phyloP scores from a whole-genome alignment of 2,797 vertebrate genomes.

The Typhlichthys subterraneus region DNA sequence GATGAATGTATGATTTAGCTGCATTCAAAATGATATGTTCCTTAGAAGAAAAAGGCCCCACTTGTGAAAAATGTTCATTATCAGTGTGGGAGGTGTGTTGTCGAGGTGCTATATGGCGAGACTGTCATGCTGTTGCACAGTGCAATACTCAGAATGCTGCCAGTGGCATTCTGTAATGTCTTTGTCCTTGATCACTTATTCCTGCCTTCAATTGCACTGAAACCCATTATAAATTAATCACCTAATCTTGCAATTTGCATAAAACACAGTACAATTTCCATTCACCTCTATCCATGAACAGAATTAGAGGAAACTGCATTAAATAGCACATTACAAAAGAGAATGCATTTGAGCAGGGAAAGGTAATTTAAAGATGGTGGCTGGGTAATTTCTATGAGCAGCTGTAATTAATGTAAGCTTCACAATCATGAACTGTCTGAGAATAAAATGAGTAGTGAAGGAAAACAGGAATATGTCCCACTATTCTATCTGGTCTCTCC shows the following conservation, averaged over 20 bases:
- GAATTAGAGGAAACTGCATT: slow-evolving; percentile 74
- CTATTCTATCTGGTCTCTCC: slow-evolving; percentile 13
- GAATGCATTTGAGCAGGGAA: slow-evolving; percentile 57
- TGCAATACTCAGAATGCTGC: slow-evolving; percentile 75
- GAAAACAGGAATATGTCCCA: slow-evolving; percentile 38
- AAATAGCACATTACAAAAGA: slow-evolving; percentile 71
- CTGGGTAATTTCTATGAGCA: slow-evolving; percentile 64
- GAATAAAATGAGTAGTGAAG: slow-evolving; percentile 55
- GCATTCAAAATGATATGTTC: slow-evolving; percentile 70
- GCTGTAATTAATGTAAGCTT: slow-evolving; percentile 75
- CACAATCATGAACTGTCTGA: slow-evolving; percentile 55
- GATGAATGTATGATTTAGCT: slow-evolving; percentile 71
- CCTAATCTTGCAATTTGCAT: slow-evolving; percentile 75
- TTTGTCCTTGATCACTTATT: slow-evolving; percentile 79
- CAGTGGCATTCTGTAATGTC: slow-evolving; percentile 75
- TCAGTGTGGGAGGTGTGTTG: slow-evolving; percentile 77
- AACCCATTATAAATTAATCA: slow-evolving; percentile 82
- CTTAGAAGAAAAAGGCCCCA: slow-evolving; percentile 40
- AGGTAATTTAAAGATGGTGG: slow-evolving; percentile 59
- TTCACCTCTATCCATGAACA: slow-evolving; percentile 72
- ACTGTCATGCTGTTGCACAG: slow-evolving; percentile 78
- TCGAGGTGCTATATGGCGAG: slow-evolving; percentile 78
- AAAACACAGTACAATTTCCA: slow-evolving; percentile 71
- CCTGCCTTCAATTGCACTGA: slow-evolving; percentile 77
- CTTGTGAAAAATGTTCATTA: slow-evolving; percentile 79